These are phyloP conservation scores for Melikaiella ostensackeni DNA, from an alignment of 2,888 invertebrate species.

Conservation along the genomic window DNA sequence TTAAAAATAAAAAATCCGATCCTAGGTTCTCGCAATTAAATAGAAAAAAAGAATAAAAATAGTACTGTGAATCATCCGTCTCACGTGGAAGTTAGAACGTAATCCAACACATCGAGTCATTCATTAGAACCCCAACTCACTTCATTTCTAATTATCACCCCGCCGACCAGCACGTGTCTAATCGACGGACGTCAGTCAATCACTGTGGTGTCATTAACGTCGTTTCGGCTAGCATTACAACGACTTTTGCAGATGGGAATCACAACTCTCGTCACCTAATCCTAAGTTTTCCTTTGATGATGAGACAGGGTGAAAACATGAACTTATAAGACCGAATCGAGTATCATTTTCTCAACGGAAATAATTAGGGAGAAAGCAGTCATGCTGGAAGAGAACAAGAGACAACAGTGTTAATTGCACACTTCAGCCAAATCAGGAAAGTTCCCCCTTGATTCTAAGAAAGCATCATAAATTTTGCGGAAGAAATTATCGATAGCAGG, in stretches of 20 bases:
- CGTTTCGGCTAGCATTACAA: slow-evolving; percentile 33
- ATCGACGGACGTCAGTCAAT: slow-evolving; percentile 59
- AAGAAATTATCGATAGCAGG: not conserved
- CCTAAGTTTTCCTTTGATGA: slow-evolving; percentile 9
- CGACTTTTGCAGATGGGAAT: slow-evolving; percentile 24
- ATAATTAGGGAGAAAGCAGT: slow-evolving; percentile 30
- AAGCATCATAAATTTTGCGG: not conserved
- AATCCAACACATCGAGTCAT: slow-evolving; percentile 39
- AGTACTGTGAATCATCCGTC: not conserved
- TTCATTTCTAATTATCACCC: slow-evolving; percentile 64
- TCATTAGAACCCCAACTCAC: slow-evolving; percentile 59
- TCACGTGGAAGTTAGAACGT: not conserved
- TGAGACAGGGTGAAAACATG: slow-evolving; percentile 5
- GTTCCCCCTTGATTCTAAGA: not conserved
- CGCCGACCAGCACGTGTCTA: slow-evolving; percentile 53
- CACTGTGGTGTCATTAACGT: slow-evolving; percentile 54
- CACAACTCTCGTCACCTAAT: slow-evolving; percentile 9
- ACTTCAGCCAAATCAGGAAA: slow-evolving; percentile 6
- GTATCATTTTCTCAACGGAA: slow-evolving; percentile 22
- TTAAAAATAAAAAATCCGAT: not conserved
- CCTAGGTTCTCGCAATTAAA: not conserved
- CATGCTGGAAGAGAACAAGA: not conserved
- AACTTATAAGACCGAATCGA: not conserved
- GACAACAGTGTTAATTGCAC: slow-evolving; percentile 4
- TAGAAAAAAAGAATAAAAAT: not conserved